Percentiles rank a stretch among this genome's conserved stretches.
phyloP scores from a whole-genome alignment of 2,113 vertebrate species.

The Anolis sagrei region DNA sequence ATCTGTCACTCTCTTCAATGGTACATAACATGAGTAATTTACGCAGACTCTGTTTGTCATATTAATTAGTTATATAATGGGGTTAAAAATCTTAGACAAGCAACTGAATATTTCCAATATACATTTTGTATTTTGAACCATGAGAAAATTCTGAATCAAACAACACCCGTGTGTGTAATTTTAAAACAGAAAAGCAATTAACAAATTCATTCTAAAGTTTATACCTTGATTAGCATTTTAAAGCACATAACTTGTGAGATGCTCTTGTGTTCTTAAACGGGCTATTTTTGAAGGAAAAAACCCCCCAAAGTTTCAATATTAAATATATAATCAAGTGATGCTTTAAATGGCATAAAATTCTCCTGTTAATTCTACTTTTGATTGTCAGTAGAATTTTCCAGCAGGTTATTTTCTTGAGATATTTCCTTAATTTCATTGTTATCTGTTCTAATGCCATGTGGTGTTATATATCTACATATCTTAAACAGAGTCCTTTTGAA shows the following conservation, averaged over 20 bases:
- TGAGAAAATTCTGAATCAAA: background rate
- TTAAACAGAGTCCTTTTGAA: background rate
- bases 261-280: background rate
- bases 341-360: background rate
- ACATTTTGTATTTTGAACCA: background rate
- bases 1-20: background rate
- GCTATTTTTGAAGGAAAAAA: background rate
- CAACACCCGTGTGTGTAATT: background rate
- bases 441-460: constrained; percentile 10
- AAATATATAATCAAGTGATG: background rate
- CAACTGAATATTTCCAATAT: background rate
- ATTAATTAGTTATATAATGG: background rate
- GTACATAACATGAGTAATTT: background rate
- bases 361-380: background rate
- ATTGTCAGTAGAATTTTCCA: constrained; percentile 3
- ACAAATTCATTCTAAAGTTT: background rate
- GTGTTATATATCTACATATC: constrained; percentile 10
- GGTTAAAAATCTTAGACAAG: background rate
- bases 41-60: background rate
- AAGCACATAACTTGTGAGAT: background rate
- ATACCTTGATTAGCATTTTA: background rate
- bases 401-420: background rate
- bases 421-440: background rate
- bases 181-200: background rate
- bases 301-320: background rate